A percentile compares a stretch with the other conserved stretches of the same genome.
phyloP scores from a whole-genome alignment of 2,113 vertebrate species.

The Rhea pennata region DNA sequence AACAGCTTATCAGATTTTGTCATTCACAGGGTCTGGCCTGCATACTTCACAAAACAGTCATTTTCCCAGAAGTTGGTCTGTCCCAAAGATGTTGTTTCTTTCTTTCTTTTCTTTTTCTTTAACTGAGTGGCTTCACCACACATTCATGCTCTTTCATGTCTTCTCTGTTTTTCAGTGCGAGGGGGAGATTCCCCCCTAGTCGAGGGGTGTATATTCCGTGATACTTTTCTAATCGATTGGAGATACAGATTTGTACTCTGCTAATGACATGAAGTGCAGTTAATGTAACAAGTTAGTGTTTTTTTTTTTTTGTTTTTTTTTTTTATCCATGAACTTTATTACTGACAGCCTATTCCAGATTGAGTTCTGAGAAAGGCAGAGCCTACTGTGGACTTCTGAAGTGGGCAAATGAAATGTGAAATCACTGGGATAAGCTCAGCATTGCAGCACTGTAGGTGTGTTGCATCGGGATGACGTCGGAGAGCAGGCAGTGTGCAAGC shows the following conservation, averaged over 20 bases:
- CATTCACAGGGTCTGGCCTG: not conserved
- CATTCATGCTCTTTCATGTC: not conserved
- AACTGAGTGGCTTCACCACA: not conserved
- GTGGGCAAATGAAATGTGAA: not conserved
- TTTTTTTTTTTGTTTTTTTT: no score
- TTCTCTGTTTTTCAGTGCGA: not conserved
- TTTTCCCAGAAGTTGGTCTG: not conserved
- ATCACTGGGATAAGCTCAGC: not conserved
- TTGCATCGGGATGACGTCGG: not conserved
- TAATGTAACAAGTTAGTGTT: not conserved
- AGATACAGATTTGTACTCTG: not conserved
- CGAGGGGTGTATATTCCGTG: not conserved
- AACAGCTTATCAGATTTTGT: not conserved
- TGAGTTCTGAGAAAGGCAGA: not conserved
- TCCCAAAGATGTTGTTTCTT: not conserved
- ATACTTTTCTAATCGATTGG: not conserved
- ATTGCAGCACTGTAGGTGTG: not conserved
- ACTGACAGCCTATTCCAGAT: not conserved
- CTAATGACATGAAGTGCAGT: not conserved
- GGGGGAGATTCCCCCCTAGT: not conserved
- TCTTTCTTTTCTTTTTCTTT: not conserved
- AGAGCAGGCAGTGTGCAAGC: not conserved
- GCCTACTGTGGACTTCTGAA: not conserved
- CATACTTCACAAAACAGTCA: not conserved
- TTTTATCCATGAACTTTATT: not conserved